These are phyloP conservation scores for Nycteola revayana DNA, from an alignment of 2,888 invertebrate species.

Conservation along the genomic window DNA sequence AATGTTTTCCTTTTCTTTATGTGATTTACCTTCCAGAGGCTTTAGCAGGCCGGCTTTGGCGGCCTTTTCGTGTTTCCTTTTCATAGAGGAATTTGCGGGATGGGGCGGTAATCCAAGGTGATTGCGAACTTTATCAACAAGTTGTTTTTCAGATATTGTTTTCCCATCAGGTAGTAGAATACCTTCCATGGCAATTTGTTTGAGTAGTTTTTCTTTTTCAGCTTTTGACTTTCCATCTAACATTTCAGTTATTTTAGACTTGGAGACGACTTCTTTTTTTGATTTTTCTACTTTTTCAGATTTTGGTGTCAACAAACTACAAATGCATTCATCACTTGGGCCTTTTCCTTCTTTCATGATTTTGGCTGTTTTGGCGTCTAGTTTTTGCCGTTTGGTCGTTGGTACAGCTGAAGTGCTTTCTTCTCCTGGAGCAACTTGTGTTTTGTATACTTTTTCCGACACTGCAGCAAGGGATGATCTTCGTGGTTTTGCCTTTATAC, in stretches of 20 bases:
- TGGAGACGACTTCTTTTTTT: too few species aligned
- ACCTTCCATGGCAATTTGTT: conserved; percentile 25
- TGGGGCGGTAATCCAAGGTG: conserved; percentile 14
- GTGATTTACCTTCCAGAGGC: conserved; percentile 12
- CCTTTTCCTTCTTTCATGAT: conserved; percentile 37
- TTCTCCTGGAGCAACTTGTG: background rate
- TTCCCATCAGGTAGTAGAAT: conserved; percentile 6
- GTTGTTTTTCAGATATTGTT: conserved; percentile 4
- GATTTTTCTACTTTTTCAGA: conserved; percentile 1
- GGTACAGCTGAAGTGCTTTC: conserved; percentile 3
- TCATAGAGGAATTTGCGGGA: conserved; percentile 10
- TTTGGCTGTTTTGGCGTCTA: conserved; percentile 33
- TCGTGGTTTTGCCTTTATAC: conserved; percentile 12
- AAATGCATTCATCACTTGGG: conserved; percentile 40
- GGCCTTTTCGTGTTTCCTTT: conserved; percentile 5
- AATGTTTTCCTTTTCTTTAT: conserved; percentile 25
- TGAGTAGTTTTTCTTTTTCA: conserved; percentile 34
- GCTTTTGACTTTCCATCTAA: conserved; percentile 1
- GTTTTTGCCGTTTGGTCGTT: conserved; percentile 20
- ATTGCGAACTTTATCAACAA: conserved; percentile 21
- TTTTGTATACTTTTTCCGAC: too few species aligned
- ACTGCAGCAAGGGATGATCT: background rate
- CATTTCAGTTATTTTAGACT: too few species aligned
- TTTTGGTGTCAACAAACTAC: conserved; percentile 32
- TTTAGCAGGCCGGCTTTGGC: conserved; percentile 19